Percentiles rank a stretch among this genome's conserved stretches.
These are phyloP conservation scores for Falcaria lacertinaria DNA, from an alignment of 2,888 invertebrate genomes.

Conservation along the genomic window DNA sequence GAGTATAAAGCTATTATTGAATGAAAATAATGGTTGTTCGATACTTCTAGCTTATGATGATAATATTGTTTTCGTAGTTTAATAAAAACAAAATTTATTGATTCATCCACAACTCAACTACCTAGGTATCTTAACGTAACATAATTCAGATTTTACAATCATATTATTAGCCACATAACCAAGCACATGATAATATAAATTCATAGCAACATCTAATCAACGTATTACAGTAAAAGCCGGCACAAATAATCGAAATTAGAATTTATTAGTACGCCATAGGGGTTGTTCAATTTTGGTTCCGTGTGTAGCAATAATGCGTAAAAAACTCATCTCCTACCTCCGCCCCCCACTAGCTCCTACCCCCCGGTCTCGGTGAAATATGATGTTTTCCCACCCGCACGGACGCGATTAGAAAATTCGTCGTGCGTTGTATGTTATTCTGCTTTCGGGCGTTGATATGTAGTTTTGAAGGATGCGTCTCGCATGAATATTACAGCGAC, in stretches of 20 bases:
- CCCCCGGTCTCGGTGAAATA: conserved; percentile 67
- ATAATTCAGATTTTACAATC: no score
- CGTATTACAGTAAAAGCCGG: conserved; percentile 22
- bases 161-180: no score
- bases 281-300: conserved; percentile 58
- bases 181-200: no score
- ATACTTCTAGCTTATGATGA: no score
- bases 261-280: conserved; percentile 65
- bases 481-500: conserved; percentile 12
- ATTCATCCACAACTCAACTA: no score
- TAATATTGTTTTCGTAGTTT: no score
- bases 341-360: conserved; percentile 31
- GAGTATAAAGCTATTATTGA: no score
- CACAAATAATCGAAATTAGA: conserved; percentile 69
- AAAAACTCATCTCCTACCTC: conserved; percentile 75
- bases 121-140: no score
- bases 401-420: conserved; percentile 78
- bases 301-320: conserved; percentile 77
- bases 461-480: conserved; percentile 42
- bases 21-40: no score
- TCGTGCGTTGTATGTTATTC: conserved; percentile 37
- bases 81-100: conserved; percentile 15
- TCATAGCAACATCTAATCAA: conserved; percentile 28
- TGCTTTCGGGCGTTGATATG: conserved; percentile 30
- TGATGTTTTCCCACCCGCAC: conserved; percentile 74